These are phyloP conservation scores for Drosophila pseudoananassae DNA, from an alignment of 1,140 invertebrate species.

Conservation along the genomic window DNA sequence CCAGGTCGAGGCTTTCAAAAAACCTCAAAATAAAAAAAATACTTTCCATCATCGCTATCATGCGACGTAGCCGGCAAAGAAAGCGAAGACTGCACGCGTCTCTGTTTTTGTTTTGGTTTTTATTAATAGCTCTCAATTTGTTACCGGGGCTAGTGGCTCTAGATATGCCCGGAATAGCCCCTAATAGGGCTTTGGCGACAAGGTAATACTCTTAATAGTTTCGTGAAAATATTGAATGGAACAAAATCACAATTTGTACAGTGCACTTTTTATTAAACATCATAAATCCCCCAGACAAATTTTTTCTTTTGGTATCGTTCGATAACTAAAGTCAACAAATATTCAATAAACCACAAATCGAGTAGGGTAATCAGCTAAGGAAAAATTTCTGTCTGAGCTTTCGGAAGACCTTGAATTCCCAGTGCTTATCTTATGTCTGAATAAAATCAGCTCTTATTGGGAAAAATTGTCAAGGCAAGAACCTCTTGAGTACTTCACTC, in stretches of 20 bases:
- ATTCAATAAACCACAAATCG: not conserved
- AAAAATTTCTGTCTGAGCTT: slow-evolving; percentile 13
- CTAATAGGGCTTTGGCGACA: not conserved
- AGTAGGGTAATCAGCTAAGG: not conserved
- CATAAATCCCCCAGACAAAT: not conserved
- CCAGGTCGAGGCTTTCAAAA: slow-evolving; percentile 64
- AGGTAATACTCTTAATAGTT: not conserved
- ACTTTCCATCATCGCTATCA: slow-evolving; percentile 49
- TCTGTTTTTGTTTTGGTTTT: slow-evolving; percentile 64
- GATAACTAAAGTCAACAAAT: not conserved
- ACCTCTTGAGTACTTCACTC: not conserved
- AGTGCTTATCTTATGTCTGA: slow-evolving; percentile 29
- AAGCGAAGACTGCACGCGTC: slow-evolving; percentile 57
- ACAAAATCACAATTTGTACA: not conserved
- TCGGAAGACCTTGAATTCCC: slow-evolving; percentile 25
- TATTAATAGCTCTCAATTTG: slow-evolving; percentile 58
- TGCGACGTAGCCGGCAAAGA: slow-evolving; percentile 46
- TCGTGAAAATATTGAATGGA: not conserved
- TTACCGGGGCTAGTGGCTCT: slow-evolving; percentile 41
- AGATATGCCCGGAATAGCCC: slow-evolving; percentile 17
- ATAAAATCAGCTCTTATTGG: slow-evolving; percentile 38
- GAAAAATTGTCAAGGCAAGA: slow-evolving; percentile 33
- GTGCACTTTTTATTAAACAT: not conserved
- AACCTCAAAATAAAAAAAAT: slow-evolving; percentile 21
- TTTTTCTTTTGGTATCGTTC: not conserved